Conservation (phyloP, 2,888 invertebrate species). For the Mermis nigrescens region DNA sequence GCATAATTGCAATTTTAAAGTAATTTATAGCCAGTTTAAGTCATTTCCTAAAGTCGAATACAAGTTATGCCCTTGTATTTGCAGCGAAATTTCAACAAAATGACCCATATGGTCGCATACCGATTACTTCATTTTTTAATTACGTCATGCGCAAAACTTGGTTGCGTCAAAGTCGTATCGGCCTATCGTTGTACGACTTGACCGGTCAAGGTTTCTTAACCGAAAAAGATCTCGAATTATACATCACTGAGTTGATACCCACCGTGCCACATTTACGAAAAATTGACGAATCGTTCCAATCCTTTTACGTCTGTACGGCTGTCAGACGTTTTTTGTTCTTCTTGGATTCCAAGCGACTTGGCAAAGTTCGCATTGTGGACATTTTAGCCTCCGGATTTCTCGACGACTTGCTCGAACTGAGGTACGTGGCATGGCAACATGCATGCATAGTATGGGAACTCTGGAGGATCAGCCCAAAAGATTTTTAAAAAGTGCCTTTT, state of each 20-base stretch:
- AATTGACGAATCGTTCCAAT: slow-evolving; percentile 57
- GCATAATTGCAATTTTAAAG: too few species aligned
- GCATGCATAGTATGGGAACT: too few species aligned
- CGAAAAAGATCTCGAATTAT: slow-evolving; percentile 78
- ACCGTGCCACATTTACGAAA: slow-evolving; percentile 51
- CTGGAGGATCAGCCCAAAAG: too few species aligned
- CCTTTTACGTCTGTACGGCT: slow-evolving; percentile 86
- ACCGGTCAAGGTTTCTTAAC: slow-evolving; percentile 72
- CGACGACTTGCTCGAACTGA: slow-evolving; percentile 67
- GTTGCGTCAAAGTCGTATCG: slow-evolving; percentile 80
- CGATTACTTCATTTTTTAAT: slow-evolving; percentile 72
- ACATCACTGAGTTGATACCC: slow-evolving; percentile 76
- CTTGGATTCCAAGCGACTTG: slow-evolving; percentile 66
- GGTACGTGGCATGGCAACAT: slow-evolving; percentile 16
- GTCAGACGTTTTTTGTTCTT: slow-evolving; percentile 89
- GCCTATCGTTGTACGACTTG: slow-evolving; percentile 73
- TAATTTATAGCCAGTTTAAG: too few species aligned
- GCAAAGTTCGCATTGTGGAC: slow-evolving; percentile 69
- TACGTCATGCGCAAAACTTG: slow-evolving; percentile 75
- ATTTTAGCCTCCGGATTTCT: slow-evolving; percentile 74
- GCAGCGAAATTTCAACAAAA: slow-evolving; percentile 69
- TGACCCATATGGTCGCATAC: slow-evolving; percentile 65
- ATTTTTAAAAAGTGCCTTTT: too few species aligned
- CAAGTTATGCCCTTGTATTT: too few species aligned
- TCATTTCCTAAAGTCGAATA: too few species aligned